Conservation (phyloP, 2,113 vertebrate genomes). For the Pseudorasbora parva region DNA sequence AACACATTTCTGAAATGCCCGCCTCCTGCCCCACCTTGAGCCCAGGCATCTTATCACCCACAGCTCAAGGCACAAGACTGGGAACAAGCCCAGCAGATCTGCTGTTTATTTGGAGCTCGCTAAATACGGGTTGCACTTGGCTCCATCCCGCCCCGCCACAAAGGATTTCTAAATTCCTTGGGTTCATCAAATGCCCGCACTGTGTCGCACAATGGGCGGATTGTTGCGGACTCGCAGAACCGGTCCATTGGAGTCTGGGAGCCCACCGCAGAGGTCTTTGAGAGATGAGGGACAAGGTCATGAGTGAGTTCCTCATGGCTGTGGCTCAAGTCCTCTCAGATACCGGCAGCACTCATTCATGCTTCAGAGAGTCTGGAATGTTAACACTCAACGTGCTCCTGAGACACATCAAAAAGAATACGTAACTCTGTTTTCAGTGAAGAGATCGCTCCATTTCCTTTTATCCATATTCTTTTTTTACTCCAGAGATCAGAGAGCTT, state of each 20-base stretch:
- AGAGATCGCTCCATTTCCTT: background rate
- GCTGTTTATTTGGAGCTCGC: slow-evolving; percentile 28
- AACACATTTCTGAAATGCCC: slow-evolving; percentile 41
- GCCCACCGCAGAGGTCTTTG: background rate
- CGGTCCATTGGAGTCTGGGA: slow-evolving; percentile 15
- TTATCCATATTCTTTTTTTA: background rate
- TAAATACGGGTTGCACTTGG: slow-evolving; percentile 1
- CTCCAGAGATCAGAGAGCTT: background rate
- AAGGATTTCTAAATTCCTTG: slow-evolving; percentile 35
- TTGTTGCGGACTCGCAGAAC: slow-evolving; percentile 47
- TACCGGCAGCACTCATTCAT: slow-evolving; percentile 1
- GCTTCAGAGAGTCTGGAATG: slow-evolving; percentile 4
- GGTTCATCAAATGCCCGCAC: slow-evolving; percentile 41
- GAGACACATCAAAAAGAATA: slow-evolving; percentile 15
- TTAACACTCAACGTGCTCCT: slow-evolving; percentile 2
- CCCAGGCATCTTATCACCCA: slow-evolving; percentile 25
- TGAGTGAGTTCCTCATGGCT: slow-evolving; percentile 17
- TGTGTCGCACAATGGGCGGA: slow-evolving; percentile 40
- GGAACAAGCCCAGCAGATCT: slow-evolving; percentile 17
- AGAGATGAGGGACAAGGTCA: slow-evolving; percentile 25
- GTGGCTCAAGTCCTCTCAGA: slow-evolving; percentile 13
- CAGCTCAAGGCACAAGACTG: slow-evolving; percentile 27
- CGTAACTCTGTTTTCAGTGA: background rate
- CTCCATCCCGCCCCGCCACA: background rate
- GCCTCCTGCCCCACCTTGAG: background rate